These are phyloP conservation scores for Yponomeuta sedellus DNA, from an alignment of 2,888 invertebrate genomes.

Conservation along the genomic window DNA sequence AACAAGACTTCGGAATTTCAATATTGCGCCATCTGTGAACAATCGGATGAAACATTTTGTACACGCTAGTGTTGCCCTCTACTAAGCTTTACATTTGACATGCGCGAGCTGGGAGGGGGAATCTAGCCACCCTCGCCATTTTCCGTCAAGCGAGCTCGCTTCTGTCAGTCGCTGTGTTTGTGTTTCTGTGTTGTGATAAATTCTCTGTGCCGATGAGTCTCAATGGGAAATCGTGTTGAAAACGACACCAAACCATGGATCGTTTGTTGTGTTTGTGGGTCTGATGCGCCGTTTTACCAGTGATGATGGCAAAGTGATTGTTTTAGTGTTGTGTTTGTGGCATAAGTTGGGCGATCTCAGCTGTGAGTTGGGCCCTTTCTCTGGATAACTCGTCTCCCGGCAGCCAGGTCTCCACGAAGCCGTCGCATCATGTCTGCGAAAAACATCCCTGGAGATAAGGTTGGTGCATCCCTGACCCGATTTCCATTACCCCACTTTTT, in stretches of 20 bases:
- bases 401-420: constrained; percentile 67
- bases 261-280: constrained; percentile 71
- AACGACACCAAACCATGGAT: constrained; percentile 70
- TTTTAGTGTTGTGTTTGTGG: constrained; percentile 73
- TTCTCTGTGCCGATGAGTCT: constrained; percentile 71
- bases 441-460: constrained; percentile 91
- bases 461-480: constrained; percentile 68
- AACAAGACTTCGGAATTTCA: not conserved
- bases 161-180: constrained; percentile 76
- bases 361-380: constrained; percentile 69
- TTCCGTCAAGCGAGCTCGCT: constrained; percentile 71
- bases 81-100: constrained; percentile 31
- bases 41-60: constrained; percentile 18
- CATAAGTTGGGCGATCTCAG: constrained; percentile 71
- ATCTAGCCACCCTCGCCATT: constrained; percentile 65
- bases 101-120: constrained; percentile 49
- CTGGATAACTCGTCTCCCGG: constrained; percentile 72
- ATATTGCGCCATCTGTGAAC: constrained; percentile 35
- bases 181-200: constrained; percentile 74
- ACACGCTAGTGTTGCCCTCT: constrained; percentile 45
- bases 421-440: constrained; percentile 83
- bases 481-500: constrained; percentile 29
- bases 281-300: constrained; percentile 67
- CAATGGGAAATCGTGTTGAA: constrained; percentile 74
- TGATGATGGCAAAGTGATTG: constrained; percentile 75